These are phyloP conservation scores for Cinclus cinclus DNA, from an alignment of 2,113 vertebrate genomes.

Conservation along the genomic window DNA sequence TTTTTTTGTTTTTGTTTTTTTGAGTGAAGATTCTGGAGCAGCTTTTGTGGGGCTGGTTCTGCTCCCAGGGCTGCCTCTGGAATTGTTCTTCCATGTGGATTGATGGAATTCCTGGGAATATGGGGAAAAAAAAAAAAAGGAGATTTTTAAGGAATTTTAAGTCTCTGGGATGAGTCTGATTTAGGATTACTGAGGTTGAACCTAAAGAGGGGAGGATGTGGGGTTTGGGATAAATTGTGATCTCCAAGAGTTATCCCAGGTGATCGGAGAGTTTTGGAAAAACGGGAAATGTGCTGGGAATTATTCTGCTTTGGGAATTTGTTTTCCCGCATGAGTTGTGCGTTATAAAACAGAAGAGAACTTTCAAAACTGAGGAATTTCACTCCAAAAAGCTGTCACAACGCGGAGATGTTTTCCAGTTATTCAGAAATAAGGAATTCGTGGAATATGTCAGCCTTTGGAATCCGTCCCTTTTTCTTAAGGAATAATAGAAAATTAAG, in stretches of 20 bases:
- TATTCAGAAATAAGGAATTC: background rate
- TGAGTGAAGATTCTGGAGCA: fast-evolving
- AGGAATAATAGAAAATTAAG: too few species aligned
- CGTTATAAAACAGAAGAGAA: fast-evolving
- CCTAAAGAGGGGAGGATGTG: fast-evolving
- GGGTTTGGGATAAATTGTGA: fast-evolving
- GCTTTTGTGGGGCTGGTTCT: background rate
- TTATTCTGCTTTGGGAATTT: too few species aligned
- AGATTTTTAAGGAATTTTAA: background rate
- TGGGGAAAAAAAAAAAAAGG: background rate
- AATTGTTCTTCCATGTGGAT: fast-evolving
- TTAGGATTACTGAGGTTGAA: fast-evolving
- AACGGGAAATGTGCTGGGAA: background rate
- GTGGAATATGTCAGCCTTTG: background rate
- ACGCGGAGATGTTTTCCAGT: fast-evolving
- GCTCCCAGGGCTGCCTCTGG: too few species aligned
- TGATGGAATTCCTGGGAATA: background rate
- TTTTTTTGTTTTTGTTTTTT: background rate
- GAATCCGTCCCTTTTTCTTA: background rate
- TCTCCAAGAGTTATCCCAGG: fast-evolving
- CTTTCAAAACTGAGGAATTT: background rate
- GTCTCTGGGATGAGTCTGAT: background rate
- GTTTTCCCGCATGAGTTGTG: fast-evolving
- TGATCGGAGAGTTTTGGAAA: background rate
- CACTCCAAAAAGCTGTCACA: background rate